Percentiles rank a stretch among this genome's conserved stretches.
phyloP scores from a whole-genome alignment of 2,888 invertebrate species.

The Drosophila flavopinicola region DNA sequence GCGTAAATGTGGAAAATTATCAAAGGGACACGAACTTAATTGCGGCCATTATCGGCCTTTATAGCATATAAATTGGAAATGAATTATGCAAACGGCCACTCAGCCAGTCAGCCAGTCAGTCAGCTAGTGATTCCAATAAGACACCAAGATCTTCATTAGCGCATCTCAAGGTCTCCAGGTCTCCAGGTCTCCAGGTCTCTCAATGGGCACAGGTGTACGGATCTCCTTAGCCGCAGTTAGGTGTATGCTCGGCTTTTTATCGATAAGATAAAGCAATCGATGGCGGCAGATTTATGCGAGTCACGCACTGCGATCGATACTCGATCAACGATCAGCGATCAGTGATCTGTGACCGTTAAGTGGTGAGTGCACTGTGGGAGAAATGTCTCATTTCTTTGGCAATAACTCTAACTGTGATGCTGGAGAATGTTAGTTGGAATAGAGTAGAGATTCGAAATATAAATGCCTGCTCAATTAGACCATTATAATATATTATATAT shows the following conservation, averaged over 20 bases:
- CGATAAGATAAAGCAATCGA: constrained; percentile 40
- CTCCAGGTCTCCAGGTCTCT: constrained; percentile 2
- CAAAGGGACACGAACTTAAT: constrained; percentile 81
- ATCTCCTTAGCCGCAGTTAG: neutral
- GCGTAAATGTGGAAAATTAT: constrained; percentile 78
- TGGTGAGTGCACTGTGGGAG: no score
- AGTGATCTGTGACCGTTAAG: constrained; percentile 26
- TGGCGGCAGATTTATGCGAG: constrained; percentile 56
- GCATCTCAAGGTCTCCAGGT: neutral
- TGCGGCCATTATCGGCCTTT: constrained; percentile 75
- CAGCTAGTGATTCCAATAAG: constrained; percentile 11
- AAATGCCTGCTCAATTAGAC: no score
- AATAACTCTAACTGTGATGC: no score
- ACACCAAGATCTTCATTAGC: constrained; percentile 60
- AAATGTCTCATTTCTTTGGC: no score
- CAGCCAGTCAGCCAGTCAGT: no score
- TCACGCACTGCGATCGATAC: constrained; percentile 37
- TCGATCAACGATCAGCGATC: constrained; percentile 14
- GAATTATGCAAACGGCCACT: constrained; percentile 76
- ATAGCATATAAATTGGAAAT: constrained; percentile 76
- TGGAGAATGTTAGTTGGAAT: no score
- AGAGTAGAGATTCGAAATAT: no score
- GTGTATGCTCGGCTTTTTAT: constrained; percentile 1
- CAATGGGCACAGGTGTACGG: no score
- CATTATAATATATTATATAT: no score